Evolutionary conservation across 2,113 vertebrate species (phyloP).

Genomic region (Coptodon bakossiorum): DNA sequence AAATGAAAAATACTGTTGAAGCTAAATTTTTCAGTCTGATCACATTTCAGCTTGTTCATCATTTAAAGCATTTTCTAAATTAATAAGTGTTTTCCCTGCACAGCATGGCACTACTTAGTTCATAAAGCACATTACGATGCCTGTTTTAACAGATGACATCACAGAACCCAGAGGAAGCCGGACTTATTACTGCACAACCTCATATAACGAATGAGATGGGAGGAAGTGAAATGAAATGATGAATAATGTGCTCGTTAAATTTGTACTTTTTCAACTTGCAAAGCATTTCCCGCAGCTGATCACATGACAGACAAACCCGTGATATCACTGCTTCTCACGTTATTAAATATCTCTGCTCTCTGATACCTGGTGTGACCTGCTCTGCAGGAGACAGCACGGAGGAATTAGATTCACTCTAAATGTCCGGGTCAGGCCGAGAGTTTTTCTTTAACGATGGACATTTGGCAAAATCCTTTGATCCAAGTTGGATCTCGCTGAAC

Average conservation of each 20-base stretch:
- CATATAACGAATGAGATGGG: constrained; percentile 9
- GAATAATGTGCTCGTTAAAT: constrained; percentile 21
- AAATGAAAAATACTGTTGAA: neutral
- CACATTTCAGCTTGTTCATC: neutral
- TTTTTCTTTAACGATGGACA: neutral
- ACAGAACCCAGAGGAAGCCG: constrained; percentile 19
- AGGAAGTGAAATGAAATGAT: neutral
- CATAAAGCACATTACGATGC: constrained; percentile 34
- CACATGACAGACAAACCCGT: neutral
- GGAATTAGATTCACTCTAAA: neutral
- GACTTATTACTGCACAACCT: constrained; percentile 23
- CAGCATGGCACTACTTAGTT: neutral
- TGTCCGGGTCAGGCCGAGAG: neutral
- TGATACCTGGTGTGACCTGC: neutral
- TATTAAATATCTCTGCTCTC: neutral
- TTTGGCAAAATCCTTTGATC: neutral
- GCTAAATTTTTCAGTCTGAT: neutral
- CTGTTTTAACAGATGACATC: constrained; percentile 34
- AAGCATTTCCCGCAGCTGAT: constrained; percentile 7
- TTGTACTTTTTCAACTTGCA: constrained; percentile 17
- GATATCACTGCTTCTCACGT: neutral
- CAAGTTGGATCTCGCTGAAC: neutral
- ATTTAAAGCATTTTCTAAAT: neutral
- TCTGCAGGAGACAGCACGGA: neutral
- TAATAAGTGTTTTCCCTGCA: neutral